Base-by-base conservation (phyloP, 2,888 invertebrate genomes). In the Ectemnius lituratus region DNA sequence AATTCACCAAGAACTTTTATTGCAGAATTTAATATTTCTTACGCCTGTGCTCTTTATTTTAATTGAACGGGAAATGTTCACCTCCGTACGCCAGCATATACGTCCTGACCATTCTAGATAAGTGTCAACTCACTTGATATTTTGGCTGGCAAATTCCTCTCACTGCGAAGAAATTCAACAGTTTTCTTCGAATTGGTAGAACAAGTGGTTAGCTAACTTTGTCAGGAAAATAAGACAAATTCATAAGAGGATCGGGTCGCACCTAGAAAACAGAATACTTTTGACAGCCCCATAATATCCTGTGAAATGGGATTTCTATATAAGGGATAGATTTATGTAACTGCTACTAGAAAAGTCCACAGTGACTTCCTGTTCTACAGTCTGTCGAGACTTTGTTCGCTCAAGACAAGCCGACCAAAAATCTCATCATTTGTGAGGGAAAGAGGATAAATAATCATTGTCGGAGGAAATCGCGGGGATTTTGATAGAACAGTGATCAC, bases 1-100 rank as follows among this genome's bases (percentile, higher is more conserved):
- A 23, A 3, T 23, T 23, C 3, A 23, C 2, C 2, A 23, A 23
- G 23, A 23, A 23, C 23, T 23, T 23, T 23, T 3, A 23, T 23
- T 23, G 23, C 23, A 23, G 23, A 23, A 23, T 2, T 23, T 23
- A 23, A 23, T 23, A 23, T 23, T 23, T 23, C 3, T 23, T 23
- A 23, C 2, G 23, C 23, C 23, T 23, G 23, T 3, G 23, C 23
- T 2, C 23, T 23, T 23, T 23, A 23, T 23, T 23, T 23, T 23
- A 23, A 2, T 23, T 23, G 62, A 5, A 4, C n/a, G 45, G 60
- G 71, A 69, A 69, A 63, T 73, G 69, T 78, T 78, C 71, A 66
- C 69, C 69, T 58, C 63, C 45, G 37, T 20, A 23, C 23, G 46
- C 14, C 16, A 69, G 67, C 70, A 68, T 65, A 68, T 65, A 61